A percentile compares a stretch with the other conserved stretches of the same genome.
Evolutionary conservation across 2,888 invertebrate species (phyloP).

Genomic region (Zygogramma bicolorata): DNA sequence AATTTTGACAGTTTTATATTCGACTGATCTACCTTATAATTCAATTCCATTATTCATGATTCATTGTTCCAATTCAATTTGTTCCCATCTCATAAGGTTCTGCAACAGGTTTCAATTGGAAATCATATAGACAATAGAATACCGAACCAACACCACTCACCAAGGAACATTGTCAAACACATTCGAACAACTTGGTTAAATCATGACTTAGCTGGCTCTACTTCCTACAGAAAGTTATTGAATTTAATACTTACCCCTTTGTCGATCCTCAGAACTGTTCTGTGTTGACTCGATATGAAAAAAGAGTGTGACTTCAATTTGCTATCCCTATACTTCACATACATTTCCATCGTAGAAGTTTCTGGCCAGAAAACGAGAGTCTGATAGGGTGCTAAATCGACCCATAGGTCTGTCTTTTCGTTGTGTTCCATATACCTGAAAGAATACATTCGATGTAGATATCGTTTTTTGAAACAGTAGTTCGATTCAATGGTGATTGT

Average conservation of each 20-base stretch:
- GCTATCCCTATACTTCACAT: conserved; percentile 82
- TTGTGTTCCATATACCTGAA: conserved; percentile 87
- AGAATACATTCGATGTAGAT: background rate
- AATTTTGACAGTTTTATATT: too few relatives aligned
- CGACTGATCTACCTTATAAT: too few relatives aligned
- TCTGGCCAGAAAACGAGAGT: conserved; percentile 85
- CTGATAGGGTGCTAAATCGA: conserved; percentile 78
- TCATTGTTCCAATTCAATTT: too few relatives aligned
- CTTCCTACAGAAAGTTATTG: too few relatives aligned
- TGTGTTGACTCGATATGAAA: conserved; percentile 76
- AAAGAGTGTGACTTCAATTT: conserved; percentile 83
- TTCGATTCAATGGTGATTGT: background rate
- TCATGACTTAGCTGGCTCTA: too few relatives aligned
- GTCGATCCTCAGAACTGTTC: conserved; percentile 85
- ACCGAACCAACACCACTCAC: too few relatives aligned
- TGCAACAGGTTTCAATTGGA: too few relatives aligned
- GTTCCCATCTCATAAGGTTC: too few relatives aligned
- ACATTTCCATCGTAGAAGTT: conserved; percentile 84
- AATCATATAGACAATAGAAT: too few relatives aligned
- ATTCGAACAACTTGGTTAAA: too few relatives aligned
- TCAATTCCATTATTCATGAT: too few relatives aligned
- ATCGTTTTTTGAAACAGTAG: background rate
- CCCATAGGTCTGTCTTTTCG: conserved; percentile 86
- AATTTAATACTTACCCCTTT: conserved; percentile 75
- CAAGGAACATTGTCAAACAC: too few relatives aligned